Conservation (phyloP, 2,888 invertebrate species). For the Lasioglossum morio region DNA sequence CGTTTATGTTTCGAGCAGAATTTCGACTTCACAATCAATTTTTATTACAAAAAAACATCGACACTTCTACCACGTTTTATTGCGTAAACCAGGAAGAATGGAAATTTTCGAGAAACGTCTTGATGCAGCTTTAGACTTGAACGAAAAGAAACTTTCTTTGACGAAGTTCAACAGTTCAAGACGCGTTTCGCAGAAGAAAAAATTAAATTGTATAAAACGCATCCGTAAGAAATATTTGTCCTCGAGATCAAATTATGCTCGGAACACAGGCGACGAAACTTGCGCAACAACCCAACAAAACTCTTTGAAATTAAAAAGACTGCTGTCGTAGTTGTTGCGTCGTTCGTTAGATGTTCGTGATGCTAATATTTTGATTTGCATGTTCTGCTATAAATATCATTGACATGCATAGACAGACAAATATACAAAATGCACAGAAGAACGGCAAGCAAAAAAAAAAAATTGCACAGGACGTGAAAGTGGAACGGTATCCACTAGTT, state of each 20-base stretch:
- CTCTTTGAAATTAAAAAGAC: background rate
- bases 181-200: too few relatives aligned
- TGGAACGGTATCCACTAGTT: background rate
- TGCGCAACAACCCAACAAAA: background rate
- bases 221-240: background rate
- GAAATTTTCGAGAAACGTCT: too few relatives aligned
- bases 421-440: background rate
- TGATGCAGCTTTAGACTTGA: too few relatives aligned
- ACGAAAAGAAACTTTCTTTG: too few relatives aligned
- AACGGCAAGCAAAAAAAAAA: background rate
- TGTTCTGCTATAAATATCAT: background rate
- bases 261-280: background rate
- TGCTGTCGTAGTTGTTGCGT: background rate
- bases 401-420: background rate
- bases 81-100: too few relatives aligned
- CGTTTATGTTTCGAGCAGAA: background rate
- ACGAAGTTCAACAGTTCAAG: too few relatives aligned
- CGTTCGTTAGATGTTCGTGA: background rate
- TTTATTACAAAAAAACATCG: background rate
- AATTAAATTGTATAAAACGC: too few relatives aligned
- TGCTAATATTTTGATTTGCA: background rate
- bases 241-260: background rate
- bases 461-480: background rate
- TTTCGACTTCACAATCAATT: background rate
- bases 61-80: too few relatives aligned